Evolutionary conservation across 1,140 invertebrate species (phyloP).

Genomic region (Marisa cornuarietis): DNA sequence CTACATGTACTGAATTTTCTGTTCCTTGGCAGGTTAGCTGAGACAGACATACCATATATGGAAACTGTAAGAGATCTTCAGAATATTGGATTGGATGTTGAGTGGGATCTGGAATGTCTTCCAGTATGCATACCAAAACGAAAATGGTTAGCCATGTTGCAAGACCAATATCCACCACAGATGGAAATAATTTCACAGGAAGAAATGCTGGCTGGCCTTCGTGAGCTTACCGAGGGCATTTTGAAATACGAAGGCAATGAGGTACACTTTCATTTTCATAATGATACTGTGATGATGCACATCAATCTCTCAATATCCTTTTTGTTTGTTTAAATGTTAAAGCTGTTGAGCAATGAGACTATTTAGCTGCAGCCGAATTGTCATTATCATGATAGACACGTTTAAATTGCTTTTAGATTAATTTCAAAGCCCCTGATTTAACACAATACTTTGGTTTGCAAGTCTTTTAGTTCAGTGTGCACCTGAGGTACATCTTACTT

Average conservation of each 20-base stretch:
- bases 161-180: constrained; percentile 58
- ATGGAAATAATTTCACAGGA: constrained; percentile 56
- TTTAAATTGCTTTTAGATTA: neutral
- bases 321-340: neutral
- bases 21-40: constrained; percentile 32
- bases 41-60: constrained; percentile 56
- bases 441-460: neutral
- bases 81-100: constrained; percentile 46
- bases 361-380: too few relatives aligned
- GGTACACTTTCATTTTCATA: constrained; percentile 1
- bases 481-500: too few relatives aligned
- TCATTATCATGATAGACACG: neutral
- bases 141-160: constrained; percentile 61
- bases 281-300: neutral
- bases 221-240: constrained; percentile 61
- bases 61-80: constrained; percentile 57
- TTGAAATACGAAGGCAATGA: constrained; percentile 60
- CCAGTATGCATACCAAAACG: constrained; percentile 56
- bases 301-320: neutral
- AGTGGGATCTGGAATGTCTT: constrained; percentile 62
- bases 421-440: neutral
- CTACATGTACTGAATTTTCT: too few relatives aligned
- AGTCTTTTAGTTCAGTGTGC: too few relatives aligned
- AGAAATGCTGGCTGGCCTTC: constrained; percentile 53
- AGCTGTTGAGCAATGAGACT: too few relatives aligned